Percentiles rank a stretch among this genome's conserved stretches.
phyloP scores from a whole-genome alignment of 2,888 invertebrate genomes.

The Mongoloraphidia duomilia region DNA sequence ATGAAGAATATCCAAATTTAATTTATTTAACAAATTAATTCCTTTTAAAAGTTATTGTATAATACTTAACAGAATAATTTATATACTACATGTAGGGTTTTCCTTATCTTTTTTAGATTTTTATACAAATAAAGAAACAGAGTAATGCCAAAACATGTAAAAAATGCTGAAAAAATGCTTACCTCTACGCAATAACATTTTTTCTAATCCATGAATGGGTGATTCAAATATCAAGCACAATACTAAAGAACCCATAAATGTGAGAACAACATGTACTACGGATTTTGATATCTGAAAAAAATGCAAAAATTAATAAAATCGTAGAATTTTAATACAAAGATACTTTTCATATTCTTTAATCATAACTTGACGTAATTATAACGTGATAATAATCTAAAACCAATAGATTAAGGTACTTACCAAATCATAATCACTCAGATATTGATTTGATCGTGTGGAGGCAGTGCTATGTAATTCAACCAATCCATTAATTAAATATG shows the following conservation, averaged over 20 bases:
- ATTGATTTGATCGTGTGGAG: slow-evolving; percentile 41
- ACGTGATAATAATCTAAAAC: not conserved
- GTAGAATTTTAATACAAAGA: no score
- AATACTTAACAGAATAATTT: no score
- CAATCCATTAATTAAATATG: slow-evolving; percentile 56
- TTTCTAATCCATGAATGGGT: slow-evolving; percentile 55
- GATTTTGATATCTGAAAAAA: slow-evolving; percentile 39
- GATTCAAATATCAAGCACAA: slow-evolving; percentile 55
- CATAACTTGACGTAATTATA: no score
- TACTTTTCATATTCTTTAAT: no score
- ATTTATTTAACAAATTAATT: no score
- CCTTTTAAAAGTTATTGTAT: no score
- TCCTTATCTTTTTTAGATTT: no score
- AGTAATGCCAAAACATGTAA: no score
- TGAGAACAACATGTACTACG: slow-evolving; percentile 42
- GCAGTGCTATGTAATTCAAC: slow-evolving; percentile 51
- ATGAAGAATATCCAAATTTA: no score
- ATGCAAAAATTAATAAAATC: not conserved
- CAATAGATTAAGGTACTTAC: slow-evolving; percentile 29
- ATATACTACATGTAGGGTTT: no score
- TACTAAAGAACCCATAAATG: slow-evolving; percentile 44
- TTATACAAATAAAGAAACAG: no score
- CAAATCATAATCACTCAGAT: slow-evolving; percentile 45
- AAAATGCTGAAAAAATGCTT: slow-evolving; percentile 20
- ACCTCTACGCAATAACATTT: slow-evolving; percentile 42